phyloP scores from a whole-genome alignment of 2,113 vertebrate species.

The Regulus satrapa region DNA sequence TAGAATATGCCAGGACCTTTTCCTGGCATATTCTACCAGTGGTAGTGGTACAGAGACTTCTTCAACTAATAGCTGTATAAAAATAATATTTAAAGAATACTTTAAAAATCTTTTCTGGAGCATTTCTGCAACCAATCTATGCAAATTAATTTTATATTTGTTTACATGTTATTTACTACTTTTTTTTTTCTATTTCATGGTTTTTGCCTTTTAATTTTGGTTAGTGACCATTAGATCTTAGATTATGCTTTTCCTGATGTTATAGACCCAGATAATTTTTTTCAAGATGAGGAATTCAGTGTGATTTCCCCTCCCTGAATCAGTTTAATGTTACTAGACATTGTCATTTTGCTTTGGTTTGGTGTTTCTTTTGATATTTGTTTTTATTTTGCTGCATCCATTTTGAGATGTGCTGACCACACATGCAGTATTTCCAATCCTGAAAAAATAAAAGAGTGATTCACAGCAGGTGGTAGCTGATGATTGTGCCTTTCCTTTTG shows the following conservation, averaged over 20 bases:
- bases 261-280: not conserved
- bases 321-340: not conserved
- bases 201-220: not conserved
- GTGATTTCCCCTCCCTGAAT: not conserved
- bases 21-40: not conserved
- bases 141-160: not conserved
- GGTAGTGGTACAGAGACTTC: not conserved
- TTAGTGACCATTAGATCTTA: not conserved
- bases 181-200: not conserved
- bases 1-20: not conserved
- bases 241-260: not conserved
- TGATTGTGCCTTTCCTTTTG: not conserved
- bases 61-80: not conserved
- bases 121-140: not conserved
- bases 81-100: not conserved
- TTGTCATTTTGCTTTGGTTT: not conserved
- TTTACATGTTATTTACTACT: not conserved
- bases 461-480: not conserved
- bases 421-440: not conserved
- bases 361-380: not conserved
- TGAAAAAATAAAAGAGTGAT: not conserved
- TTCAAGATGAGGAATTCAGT: not conserved
- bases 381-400: not conserved
- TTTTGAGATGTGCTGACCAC: not conserved
- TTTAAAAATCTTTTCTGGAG: not conserved